A percentile compares a stretch with the other conserved stretches of the same genome.
phyloP scores from a whole-genome alignment of 2,113 vertebrate genomes.

The Hiodon alosoides region DNA sequence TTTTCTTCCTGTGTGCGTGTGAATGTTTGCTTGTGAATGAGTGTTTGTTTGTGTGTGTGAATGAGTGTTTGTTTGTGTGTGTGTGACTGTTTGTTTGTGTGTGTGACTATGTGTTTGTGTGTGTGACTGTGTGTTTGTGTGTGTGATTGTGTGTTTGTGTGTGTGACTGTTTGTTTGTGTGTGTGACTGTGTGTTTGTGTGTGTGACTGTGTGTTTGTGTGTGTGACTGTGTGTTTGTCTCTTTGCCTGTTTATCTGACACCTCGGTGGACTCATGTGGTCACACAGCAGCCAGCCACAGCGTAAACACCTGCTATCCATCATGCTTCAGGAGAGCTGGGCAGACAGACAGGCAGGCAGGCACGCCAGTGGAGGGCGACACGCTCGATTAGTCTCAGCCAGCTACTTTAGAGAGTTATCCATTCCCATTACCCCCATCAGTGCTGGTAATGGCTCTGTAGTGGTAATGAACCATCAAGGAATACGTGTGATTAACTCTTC shows the following conservation, averaged over 20 bases:
- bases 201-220: neutral
- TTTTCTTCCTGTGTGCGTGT: neutral
- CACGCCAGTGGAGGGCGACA: neutral
- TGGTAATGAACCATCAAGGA: conserved; percentile 13
- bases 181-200: neutral
- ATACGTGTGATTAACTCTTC: conserved; percentile 16
- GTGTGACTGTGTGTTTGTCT: neutral
- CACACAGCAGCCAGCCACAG: neutral
- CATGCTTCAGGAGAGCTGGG: neutral
- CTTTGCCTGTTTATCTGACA: neutral
- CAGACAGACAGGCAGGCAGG: neutral
- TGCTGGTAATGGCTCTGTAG: conserved; percentile 20
- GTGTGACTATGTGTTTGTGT: neutral
- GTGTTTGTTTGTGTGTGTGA: conserved; percentile 1
- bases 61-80: conserved; percentile 12
- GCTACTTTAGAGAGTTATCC: neutral
- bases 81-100: neutral
- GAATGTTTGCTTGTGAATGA: neutral
- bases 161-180: neutral
- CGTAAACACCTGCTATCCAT: neutral
- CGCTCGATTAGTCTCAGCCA: conserved; percentile 8
- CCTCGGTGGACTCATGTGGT: neutral
- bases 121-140: neutral
- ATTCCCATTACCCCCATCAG: conserved; percentile 14
- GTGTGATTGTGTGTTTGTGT: neutral